Base-by-base conservation (phyloP, 1,140 invertebrate genomes). In the Archegozetes longisetosus region DNA sequence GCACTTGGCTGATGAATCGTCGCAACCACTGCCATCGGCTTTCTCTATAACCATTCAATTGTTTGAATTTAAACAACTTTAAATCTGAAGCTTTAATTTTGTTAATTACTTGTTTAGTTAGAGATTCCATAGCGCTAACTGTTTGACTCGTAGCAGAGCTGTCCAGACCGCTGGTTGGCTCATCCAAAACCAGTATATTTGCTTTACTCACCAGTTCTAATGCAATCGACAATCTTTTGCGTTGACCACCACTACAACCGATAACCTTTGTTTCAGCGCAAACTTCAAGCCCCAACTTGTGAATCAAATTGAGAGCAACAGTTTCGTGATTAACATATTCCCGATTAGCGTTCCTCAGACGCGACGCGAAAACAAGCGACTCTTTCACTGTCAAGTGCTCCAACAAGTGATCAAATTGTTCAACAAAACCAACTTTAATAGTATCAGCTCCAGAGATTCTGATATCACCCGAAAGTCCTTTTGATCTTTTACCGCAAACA, bases 341-440 rank as follows among this genome's bases (percentile, higher is more conserved):
- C 17, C 32, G 32, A 17, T 40, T 17, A 17, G 32, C 32, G 32
- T 40, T 40, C 6, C 32, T 6, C 1, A 95, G 78, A 72, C 92
- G 89, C 2, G 90, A 90, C 3, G 89, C 88, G 17, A 90, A 83
- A 68, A 80, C 82, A 85, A 95, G 88, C 6, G 88, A 82, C 72
- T 96, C 91, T 57, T 78, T 78, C 2, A 94, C 88, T 0, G 86
- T 88, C 9, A 96, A 75, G 71, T 92, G 86, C 0, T 84, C 86
- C 20, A 88, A 77, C 0, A 95, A 75, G 64, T 88, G 85, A 72
- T 95, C 90, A 68, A 94, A 88, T 71, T 96, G 91, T 53, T 64
- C 64, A 20, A 64, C 51, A 57, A 58, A 63, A 17, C 50, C 40
- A 20, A 63, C 40, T 51, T 61, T 64, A 3, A 61, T n/a, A 25